Percentiles rank a stretch among this genome's conserved stretches.
Conservation (phyloP, 2,888 invertebrate genomes). For the Sarcophaga rosellei region DNA sequence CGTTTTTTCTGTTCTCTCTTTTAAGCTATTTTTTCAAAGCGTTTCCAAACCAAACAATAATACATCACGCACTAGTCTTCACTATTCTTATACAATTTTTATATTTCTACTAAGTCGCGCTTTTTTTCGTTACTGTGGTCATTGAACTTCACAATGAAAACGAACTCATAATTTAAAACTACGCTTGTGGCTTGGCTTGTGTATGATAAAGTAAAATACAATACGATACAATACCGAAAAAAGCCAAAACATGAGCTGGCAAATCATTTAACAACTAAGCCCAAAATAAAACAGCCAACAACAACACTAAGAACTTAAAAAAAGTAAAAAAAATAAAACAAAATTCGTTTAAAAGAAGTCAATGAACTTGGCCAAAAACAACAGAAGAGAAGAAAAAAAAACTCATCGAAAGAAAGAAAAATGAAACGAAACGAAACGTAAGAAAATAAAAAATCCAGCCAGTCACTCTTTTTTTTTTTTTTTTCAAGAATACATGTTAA, state of each 20-base stretch:
- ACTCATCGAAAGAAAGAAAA: conserved; percentile 64
- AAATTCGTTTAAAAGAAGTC: conserved; percentile 74
- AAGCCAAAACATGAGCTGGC: conserved; percentile 66
- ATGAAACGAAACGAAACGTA: conserved; percentile 51
- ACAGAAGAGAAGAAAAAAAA: conserved; percentile 63
- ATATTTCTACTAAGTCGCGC: conserved; percentile 22
- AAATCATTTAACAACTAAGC: conserved; percentile 71
- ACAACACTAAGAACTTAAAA: conserved; percentile 58
- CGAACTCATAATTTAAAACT: conserved; percentile 74
- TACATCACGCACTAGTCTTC: conserved; percentile 7
- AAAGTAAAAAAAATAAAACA: not conserved
- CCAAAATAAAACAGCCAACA: conserved; percentile 49
- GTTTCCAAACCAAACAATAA: no score
- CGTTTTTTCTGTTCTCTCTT: not conserved
- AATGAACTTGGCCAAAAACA: conserved; percentile 76
- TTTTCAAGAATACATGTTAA: conserved; percentile 53
- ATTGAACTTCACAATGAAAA: conserved; percentile 80
- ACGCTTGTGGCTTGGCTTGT: conserved; percentile 57
- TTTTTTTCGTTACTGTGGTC: conserved; percentile 69
- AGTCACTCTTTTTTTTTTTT: conserved; percentile 45
- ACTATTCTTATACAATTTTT: conserved; percentile 47
- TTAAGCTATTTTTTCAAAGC: no score
- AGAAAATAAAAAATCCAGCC: conserved; percentile 56
- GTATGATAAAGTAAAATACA: conserved; percentile 33
- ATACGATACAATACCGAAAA: conserved; percentile 6